Percentiles rank a stretch among this genome's conserved stretches.
phyloP scores from a whole-genome alignment of 2,113 vertebrate genomes.

The Anser brachyrhynchus region DNA sequence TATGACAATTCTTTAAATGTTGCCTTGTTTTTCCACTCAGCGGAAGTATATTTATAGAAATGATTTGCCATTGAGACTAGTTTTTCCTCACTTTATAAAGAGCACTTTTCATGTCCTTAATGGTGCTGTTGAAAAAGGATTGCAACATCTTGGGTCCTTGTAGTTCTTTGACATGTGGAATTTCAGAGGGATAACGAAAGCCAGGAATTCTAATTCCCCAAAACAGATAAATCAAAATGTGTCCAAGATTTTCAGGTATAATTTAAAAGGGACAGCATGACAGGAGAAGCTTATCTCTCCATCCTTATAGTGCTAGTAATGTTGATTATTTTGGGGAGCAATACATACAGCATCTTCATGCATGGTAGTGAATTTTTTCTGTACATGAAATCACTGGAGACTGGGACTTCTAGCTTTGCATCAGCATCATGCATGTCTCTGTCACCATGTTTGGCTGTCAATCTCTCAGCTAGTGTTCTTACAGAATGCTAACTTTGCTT shows the following conservation, averaged over 20 bases:
- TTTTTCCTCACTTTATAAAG: not conserved
- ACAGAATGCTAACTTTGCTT: conserved; percentile 24
- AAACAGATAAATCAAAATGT: not conserved
- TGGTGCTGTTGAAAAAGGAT: not conserved
- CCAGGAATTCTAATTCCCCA: not conserved
- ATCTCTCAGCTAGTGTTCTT: not conserved
- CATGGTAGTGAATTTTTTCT: not conserved
- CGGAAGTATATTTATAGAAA: not conserved
- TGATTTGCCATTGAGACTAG: not conserved
- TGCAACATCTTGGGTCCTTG: not conserved
- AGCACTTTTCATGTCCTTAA: not conserved
- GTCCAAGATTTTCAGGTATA: not conserved
- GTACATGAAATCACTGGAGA: not conserved
- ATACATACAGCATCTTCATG: not conserved
- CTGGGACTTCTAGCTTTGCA: not conserved
- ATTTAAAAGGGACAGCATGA: not conserved
- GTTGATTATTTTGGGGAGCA: not conserved
- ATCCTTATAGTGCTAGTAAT: not conserved
- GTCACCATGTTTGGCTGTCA: not conserved
- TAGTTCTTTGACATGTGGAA: not conserved
- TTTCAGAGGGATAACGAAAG: not conserved
- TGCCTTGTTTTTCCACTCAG: not conserved
- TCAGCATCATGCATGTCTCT: fast-evolving
- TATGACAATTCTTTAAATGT: not conserved
- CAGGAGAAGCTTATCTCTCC: not conserved